Base-by-base conservation (phyloP, 2,113 vertebrate genomes). In the Buteo buteo region DNA sequence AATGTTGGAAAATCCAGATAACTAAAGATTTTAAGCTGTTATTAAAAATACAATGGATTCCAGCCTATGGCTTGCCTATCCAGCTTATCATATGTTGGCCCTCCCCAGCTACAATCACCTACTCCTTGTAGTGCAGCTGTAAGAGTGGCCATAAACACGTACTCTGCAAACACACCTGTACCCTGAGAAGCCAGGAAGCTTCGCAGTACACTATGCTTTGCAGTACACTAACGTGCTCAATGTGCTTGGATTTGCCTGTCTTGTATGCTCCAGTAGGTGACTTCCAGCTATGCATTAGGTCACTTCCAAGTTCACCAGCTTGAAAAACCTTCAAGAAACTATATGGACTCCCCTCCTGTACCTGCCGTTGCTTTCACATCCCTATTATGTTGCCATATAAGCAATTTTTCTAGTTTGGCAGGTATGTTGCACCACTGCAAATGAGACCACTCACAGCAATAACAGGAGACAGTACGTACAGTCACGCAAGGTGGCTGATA, bases 301-400 rank as follows among this genome's bases (percentile, higher is more conserved):
- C 31, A 44, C 31, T 65, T 80, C 19, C 36, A 59, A 0, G 0
- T 20, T 64, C n/a, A 69, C 8, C 4, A 13, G n/a, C 47, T 80
- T 42, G 13, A 90, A 82, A 8, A 36, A 57, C 25, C 26, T 72
- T 44, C 31, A 77, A 47, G 7, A 81, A 91, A 82, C 7, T 25
- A 3, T 9, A 26, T 0, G 1, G 36, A 62, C 6, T 16, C 14
- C 52, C 7, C 15, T 38, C 50, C 38, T 67, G 6, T 32, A 77
- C 10, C 38, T n/a, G 26, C 59, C 26, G 47, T 20, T 38, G 29
- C 54, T 67, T 82, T 72, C 62, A 72, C 36, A 55, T 7, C 20
- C 29, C n/a, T 45, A 29, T 32, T 42, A 40, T 10, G 14, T 32
- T 65, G 22, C 36, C 17, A 66, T n/a, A 72, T 36, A 86, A 67